Evolutionary conservation across 2,888 invertebrate species (phyloP).

Genomic region (Sarcophaga subvicina): DNA sequence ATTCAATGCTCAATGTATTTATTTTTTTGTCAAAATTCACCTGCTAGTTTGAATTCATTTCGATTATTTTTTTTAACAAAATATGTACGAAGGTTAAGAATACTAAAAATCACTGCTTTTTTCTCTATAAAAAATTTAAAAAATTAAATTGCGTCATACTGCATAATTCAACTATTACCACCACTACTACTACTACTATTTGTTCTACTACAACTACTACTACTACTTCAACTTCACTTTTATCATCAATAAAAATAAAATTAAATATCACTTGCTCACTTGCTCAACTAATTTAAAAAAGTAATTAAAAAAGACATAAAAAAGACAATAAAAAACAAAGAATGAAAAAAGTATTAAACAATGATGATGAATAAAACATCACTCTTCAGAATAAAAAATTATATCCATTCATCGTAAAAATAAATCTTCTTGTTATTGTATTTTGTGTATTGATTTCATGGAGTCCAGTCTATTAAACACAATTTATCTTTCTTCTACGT

Average conservation of each 20-base stretch:
- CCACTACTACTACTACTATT: slow-evolving; percentile 12
- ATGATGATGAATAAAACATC: too few relatives aligned
- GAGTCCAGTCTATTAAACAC: slow-evolving; percentile 63
- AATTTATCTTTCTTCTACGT: slow-evolving; percentile 56
- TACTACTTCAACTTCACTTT: slow-evolving; percentile 24
- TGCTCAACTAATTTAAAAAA: slow-evolving; percentile 37
- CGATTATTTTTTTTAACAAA: slow-evolving; percentile 15
- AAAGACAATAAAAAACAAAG: neutral
- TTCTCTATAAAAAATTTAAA: neutral
- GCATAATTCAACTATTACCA: neutral
- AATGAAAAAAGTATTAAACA: neutral
- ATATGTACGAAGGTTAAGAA: neutral
- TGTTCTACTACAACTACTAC: slow-evolving; percentile 7
- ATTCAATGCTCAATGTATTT: neutral
- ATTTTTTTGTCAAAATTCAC: neutral
- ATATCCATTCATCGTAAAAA: slow-evolving; percentile 42
- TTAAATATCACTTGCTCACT: slow-evolving; percentile 15
- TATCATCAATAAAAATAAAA: slow-evolving; percentile 23
- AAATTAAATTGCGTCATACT: too few relatives aligned
- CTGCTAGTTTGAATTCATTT: neutral
- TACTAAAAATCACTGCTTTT: slow-evolving; percentile 36
- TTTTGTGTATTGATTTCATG: slow-evolving; percentile 55
- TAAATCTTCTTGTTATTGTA: slow-evolving; percentile 13
- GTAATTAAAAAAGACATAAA: slow-evolving; percentile 6
- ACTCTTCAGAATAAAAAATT: neutral